Base-by-base conservation (phyloP, 2,797 vertebrate species). In the Moxostoma hubbsi region DNA sequence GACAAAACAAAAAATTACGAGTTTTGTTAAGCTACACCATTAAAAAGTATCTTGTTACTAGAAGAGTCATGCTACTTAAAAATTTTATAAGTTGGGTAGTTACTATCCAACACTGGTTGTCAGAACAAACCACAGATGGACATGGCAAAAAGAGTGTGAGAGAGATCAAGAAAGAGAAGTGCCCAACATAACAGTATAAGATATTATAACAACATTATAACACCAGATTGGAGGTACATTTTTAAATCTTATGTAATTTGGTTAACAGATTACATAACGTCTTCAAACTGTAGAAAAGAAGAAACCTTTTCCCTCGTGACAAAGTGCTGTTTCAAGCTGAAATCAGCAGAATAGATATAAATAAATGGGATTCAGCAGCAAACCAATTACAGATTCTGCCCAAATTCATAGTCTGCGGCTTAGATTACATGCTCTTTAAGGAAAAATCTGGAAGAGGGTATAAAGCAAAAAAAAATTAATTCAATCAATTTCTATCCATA, bases 321-420 rank as follows among this genome's bases (percentile, higher is more conserved):
- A 67, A 58, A 58, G 47, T 43, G 13, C 13, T 59, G 10, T 65
- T 79, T 51, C 57, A 47, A 0, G 65, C 51, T 83, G 45, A 65
- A n/a, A 81, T 85, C 76, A 63, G 76, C 80, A 82, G 24, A 45
- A 66, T 18, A 66, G 62, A 74, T 72, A 68, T 46, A 62, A 73
- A 85, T 83, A 80, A 74, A 73, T 10, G 77, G 16, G 53, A 83
- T 73, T 54, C n/a, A 76, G 58, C 49, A 9, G 45, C 15, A 85
- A 89, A 85, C 51, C 58, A 87, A 85, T 87, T 82, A 69, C 77
- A 80, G 67, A 76, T 68, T 58, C 62, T 79, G 18, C 72, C 81
- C 54, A 75, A 63, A 54, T 84, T 85, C 70, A 73, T 53, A 71
- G 73, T 79, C 65, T 53, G 58, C 6, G 51, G 55, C 8, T 81